These are phyloP conservation scores for Pangasius mekongensis DNA, from an alignment of 2,797 vertebrate genomes.

Conservation along the genomic window DNA sequence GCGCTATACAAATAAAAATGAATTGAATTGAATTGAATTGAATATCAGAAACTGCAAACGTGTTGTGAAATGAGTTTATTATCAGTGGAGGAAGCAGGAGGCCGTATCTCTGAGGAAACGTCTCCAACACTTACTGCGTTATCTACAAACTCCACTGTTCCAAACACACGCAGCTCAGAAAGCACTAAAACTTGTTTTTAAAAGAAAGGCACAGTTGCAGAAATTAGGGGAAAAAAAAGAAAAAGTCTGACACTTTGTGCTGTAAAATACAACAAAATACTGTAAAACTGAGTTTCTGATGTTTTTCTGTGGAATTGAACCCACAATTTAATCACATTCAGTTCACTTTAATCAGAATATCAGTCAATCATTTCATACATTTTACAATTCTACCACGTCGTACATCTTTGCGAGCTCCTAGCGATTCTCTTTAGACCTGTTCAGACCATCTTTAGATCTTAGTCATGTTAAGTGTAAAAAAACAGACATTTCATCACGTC, in stretches of 20 bases:
- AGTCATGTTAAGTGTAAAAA: not conserved
- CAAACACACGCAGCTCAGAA: not conserved
- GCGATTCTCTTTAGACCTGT: not conserved
- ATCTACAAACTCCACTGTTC: slow-evolving; percentile 11
- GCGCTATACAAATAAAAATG: too few relatives aligned
- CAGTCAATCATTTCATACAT: not conserved
- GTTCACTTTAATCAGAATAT: not conserved
- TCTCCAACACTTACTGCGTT: slow-evolving; percentile 36
- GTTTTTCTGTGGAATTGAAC: not conserved
- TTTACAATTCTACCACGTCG: not conserved
- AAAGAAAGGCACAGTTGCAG: not conserved
- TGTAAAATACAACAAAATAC: not conserved
- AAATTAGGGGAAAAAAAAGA: not conserved
- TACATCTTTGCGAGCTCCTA: not conserved
- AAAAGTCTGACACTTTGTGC: not conserved
- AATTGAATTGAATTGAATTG: too few relatives aligned
- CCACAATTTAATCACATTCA: not conserved
- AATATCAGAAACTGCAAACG: slow-evolving; percentile 5
- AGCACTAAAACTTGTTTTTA: not conserved
- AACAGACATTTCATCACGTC: not conserved
- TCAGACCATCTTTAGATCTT: too few relatives aligned
- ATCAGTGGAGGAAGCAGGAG: slow-evolving; percentile 21
- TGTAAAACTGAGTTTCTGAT: not conserved
- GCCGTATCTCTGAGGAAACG: slow-evolving; percentile 29
- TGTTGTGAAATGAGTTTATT: not conserved